Base-by-base conservation (phyloP, 2,797 vertebrate genomes). In the Gymnopithys bicolor region DNA sequence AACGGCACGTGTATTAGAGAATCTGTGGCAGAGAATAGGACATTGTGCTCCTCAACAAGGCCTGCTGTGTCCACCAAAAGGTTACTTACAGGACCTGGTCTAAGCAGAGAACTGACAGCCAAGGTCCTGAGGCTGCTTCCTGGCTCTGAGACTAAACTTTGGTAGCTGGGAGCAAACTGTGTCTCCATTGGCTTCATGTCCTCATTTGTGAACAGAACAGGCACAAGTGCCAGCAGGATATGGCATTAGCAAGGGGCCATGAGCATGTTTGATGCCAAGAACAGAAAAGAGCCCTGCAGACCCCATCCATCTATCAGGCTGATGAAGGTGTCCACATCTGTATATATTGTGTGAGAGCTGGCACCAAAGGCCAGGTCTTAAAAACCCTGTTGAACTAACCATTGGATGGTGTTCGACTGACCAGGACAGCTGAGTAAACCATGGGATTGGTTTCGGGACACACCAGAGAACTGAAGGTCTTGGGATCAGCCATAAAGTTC, bases 231-330 rank as follows among this genome's bases (percentile, higher is more conserved):
- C 23, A 30, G 52, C 45, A 64, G 58, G 32, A 28, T 13, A 22
- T 0, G 0, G 30, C 0, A 7, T 7, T 3, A 17, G 56, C 45
- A 67, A 41, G 51, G 58, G 22, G 45, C 59, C 62, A 35, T 0
- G 2, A 55, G 52, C 48, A 7, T 0, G 2, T 21, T 18, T 58
- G 37, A 13, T 9, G 16, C 21, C 41, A 39, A 9, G 21, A 32
- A 58, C 23, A 71, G 41, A 11, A 66, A 23, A 73, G 64, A 49
- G 2, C 17, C 49, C 53, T 17, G 46, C 55, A 69, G 43, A 6
- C 39, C 23, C 21, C 33, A 28, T 7, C 28, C 30, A 1, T 5
- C 16, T 28, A 1, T 8, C 49, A 60, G 70, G 53, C 12, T 5
- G 7, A 5, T 4, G 11, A 4, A 62, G 71, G 33, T 15, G 62